A percentile compares a stretch with the other conserved stretches of the same genome.
Evolutionary conservation across 2,888 invertebrate species (phyloP).

Genomic region (Conomelus anceps): DNA sequence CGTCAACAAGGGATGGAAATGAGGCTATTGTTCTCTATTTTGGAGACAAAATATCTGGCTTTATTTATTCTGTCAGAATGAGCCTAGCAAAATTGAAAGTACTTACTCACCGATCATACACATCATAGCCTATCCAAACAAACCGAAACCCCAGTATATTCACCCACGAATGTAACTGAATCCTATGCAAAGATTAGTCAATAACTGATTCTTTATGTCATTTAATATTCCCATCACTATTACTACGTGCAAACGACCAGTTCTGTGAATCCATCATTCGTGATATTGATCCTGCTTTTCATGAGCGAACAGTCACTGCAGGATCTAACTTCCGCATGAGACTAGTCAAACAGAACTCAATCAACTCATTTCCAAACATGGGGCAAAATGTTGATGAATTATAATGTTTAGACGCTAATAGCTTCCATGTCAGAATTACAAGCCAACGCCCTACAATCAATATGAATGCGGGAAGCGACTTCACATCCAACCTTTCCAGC

Average conservation of each 20-base stretch:
- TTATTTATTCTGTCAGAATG: not conserved
- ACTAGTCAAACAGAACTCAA: not conserved
- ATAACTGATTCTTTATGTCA: not conserved
- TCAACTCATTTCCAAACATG: not conserved
- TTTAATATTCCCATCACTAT: not conserved
- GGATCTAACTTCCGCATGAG: not conserved
- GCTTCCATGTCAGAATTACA: not conserved
- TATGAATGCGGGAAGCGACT: not conserved
- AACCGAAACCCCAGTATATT: not conserved
- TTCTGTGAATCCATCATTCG: not conserved
- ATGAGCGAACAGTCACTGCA: not conserved
- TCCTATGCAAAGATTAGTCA: not conserved
- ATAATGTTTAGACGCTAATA: not conserved
- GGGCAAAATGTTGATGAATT: not conserved
- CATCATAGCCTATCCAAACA: not conserved
- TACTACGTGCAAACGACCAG: too few relatives aligned
- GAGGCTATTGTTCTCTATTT: not conserved
- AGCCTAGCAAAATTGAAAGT: not conserved
- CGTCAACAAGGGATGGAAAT: not conserved
- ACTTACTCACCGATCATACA: not conserved
- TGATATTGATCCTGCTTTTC: not conserved
- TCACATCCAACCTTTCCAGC: not conserved
- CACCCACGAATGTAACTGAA: not conserved
- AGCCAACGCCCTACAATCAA: not conserved
- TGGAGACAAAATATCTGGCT: not conserved